Base-by-base conservation (phyloP, 2,888 invertebrate genomes). In the Megaustenia siamemsis region DNA sequence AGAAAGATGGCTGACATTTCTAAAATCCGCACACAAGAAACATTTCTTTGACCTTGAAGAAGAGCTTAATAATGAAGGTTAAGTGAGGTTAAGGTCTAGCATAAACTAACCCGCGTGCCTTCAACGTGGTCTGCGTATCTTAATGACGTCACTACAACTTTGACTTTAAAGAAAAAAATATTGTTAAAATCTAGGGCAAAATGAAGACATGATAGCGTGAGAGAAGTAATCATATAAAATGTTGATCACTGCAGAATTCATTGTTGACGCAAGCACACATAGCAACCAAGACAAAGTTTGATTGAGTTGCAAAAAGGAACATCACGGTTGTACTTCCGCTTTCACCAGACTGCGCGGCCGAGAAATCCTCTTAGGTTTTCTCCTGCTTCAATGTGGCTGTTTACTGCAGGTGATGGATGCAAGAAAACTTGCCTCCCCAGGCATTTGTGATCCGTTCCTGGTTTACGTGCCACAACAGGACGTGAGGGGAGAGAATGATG, bases 361-460 rank as follows among this genome's bases (percentile, higher is more conserved):
- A n/a, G 71, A 35, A 71, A 71, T 45, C 43, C 43, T 71, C 28
- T 71, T 71, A 71, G 43, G 40, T 24, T 71, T 45, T 71, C 40
- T 43, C n/a, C 15, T 40, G 45, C 38, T n/a, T 71, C n/a, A 71
- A 43, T 71, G 45, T 43, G 43, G 71, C 40, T 5, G n/a, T 40
- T 71, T n/a, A 32, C 10, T 71, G 28, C n/a, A 43, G n/a, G 43
- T 43, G 43, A 71, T 71, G 71, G 28, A 71, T 71, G 71, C 28
- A 45, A 71, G n/a, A 71, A 8, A 71, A 43, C 40, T 28, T 24
- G 71, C n/a, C 71, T 71, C 24, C 71, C 71, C 43, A 43, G 45
- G 43, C 43, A 71, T 71, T 43, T 43, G n/a, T 71, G 71, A 43
- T 71, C 8, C 40, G 68, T 71, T 45, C n/a, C 43, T 71, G 43